phyloP scores from a whole-genome alignment of 2,888 invertebrate species.

The Fissipunctia ypsillon region DNA sequence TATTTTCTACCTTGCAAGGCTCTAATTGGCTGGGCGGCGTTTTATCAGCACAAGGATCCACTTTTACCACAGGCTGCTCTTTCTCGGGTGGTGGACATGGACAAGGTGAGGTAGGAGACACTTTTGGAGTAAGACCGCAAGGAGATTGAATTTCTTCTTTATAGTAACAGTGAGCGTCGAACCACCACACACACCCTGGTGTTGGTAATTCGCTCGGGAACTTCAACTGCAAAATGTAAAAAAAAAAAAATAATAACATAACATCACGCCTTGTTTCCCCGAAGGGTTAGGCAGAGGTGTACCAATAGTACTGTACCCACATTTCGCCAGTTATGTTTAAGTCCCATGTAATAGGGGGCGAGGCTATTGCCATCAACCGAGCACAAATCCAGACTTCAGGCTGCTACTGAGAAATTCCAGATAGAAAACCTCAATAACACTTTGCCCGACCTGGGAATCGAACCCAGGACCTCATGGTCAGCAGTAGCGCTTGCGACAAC shows the following conservation, averaged over 20 bases:
- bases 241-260: neutral
- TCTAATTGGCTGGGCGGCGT: neutral
- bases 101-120: slow-evolving; percentile 13
- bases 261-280: too few relatives aligned
- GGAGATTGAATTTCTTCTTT: slow-evolving; percentile 58
- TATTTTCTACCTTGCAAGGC: neutral
- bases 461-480: too few relatives aligned
- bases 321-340: too few relatives aligned
- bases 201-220: slow-evolving; percentile 72
- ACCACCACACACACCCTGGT: slow-evolving; percentile 83
- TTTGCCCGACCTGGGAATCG: too few relatives aligned
- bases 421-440: too few relatives aligned
- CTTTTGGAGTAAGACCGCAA: slow-evolving; percentile 15
- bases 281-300: too few relatives aligned
- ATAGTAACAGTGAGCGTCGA: slow-evolving; percentile 85
- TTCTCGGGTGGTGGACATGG: neutral
- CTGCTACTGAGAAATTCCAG: too few relatives aligned
- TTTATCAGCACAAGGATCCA: neutral
- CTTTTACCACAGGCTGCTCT: neutral
- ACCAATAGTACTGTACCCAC: too few relatives aligned
- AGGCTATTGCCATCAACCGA: too few relatives aligned
- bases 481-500: too few relatives aligned
- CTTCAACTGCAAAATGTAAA: slow-evolving; percentile 8
- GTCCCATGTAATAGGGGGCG: too few relatives aligned
- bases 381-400: too few relatives aligned